Percentiles rank a stretch among this genome's conserved stretches.
Conservation (phyloP, 35 echinoderm and acorn worm species). For the Patiria miniata region DNA sequence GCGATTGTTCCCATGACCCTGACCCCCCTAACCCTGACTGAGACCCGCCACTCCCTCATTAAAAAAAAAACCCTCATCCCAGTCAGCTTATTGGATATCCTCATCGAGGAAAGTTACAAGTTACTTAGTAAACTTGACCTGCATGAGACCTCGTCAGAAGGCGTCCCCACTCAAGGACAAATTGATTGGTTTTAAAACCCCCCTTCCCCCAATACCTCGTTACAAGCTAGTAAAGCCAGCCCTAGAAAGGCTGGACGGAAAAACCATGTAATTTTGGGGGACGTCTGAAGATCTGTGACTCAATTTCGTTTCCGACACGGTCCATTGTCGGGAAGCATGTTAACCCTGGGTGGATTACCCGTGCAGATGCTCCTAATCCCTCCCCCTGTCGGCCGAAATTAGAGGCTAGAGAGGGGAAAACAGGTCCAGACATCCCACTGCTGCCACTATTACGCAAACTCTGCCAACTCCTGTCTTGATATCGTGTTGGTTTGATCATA, state of each 20-base stretch:
- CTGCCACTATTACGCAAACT: no score
- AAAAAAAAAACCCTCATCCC: conserved; percentile 1
- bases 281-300: conserved; percentile 13
- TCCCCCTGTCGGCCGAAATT: background rate
- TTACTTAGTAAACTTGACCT: conserved; percentile 13
- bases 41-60: background rate
- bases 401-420: no score
- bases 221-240: no score
- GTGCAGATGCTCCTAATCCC: background rate
- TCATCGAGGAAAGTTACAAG: background rate
- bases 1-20: background rate
- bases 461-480: no score
- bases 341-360: conserved; percentile 18
- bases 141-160: background rate
- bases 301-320: conserved; percentile 12
- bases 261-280: background rate
- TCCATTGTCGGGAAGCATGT: background rate
- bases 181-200: no score
- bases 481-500: no score
- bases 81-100: background rate
- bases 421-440: no score
- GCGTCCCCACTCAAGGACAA: background rate
- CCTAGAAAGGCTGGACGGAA: no score
- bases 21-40: background rate
- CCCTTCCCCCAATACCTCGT: no score